These are phyloP conservation scores for Megaleporinus macrocephalus DNA, from an alignment of 2,113 vertebrate species.

Conservation along the genomic window DNA sequence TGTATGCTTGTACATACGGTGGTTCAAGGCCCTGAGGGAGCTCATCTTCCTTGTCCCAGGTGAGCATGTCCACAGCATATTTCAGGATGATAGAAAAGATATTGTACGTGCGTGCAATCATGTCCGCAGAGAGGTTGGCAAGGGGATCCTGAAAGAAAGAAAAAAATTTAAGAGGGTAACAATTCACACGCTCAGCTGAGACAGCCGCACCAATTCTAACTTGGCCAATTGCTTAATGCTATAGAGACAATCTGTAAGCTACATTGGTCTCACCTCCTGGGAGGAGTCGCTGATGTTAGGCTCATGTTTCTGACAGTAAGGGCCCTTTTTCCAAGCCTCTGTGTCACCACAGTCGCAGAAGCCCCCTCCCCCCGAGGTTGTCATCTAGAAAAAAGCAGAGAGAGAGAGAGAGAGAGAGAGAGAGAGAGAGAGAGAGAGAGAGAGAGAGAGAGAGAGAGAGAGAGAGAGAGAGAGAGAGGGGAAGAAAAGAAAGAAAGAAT, in stretches of 20 bases:
- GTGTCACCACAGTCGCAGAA: slow-evolving; percentile 98
- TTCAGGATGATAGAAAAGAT: slow-evolving; percentile 91
- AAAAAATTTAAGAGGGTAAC: background rate
- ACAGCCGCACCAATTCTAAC: background rate
- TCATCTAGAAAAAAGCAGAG: slow-evolving; percentile 83
- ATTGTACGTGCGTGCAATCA: slow-evolving; percentile 87
- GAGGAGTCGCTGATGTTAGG: slow-evolving; percentile 74
- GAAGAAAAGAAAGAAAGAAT: too few relatives aligned
- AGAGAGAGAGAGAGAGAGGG: background rate
- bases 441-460: background rate
- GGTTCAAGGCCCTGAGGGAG: slow-evolving; percentile 87
- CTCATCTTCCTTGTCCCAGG: slow-evolving; percentile 92
- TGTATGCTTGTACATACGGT: slow-evolving; percentile 76
- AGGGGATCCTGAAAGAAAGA: slow-evolving; percentile 84
- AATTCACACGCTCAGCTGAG: too few relatives aligned
- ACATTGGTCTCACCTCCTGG: slow-evolving; percentile 67
- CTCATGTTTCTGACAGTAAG: slow-evolving; percentile 93
- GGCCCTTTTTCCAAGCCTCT: slow-evolving; percentile 96
- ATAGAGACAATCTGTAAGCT: background rate
- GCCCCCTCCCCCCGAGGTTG: slow-evolving; percentile 93
- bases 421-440: background rate
- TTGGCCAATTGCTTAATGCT: background rate
- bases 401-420: background rate
- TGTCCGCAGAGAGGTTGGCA: slow-evolving; percentile 85
- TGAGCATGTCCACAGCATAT: slow-evolving; percentile 95